Base-by-base conservation (phyloP, 2,113 vertebrate genomes). In the Cebidichthys violaceus region DNA sequence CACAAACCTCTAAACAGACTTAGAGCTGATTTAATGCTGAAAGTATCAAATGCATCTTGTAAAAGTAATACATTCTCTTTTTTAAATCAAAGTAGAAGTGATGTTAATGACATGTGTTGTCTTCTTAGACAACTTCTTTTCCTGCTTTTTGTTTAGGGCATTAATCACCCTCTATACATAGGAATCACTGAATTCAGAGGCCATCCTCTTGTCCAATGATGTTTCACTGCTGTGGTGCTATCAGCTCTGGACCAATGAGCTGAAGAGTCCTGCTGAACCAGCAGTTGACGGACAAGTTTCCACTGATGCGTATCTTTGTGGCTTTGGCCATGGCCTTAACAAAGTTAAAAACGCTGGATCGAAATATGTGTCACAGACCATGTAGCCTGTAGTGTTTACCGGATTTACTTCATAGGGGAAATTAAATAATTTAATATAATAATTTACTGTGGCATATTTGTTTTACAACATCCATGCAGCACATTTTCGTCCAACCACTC, bases 151-250 rank as follows among this genome's bases (percentile, higher is more conserved):
- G 29, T 54, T 7, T 70, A 6, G 79, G 71, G 76, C 80, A 79
- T 14, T 72, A 71, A 71, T 75, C 18, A 62, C 29, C 67, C 45
- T 11, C 66, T 27, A 71, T 79, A 79, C 1, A 0, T 2, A 8
- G 3, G 39, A 37, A 50, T 59, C 33, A 59, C 31, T 52, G 17
- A 39, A 33, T 33, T 61, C 39, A 86, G 39, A 55, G 15, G 33
- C n/a, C 18, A 69, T 52, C n/a, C 10, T 43, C 27, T 45, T 35
- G 22, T 66, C 75, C 84, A 86, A 67, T 88, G 39, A 33, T 37
- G 22, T 71, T 76, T 35, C 39, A 24, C 37, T 4, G 1, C 20
- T 84, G 78, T 84, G 86, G 78, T 27, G 78, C 86, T 75, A 88
- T 82, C 65, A 78, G 65, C 29, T 67, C 52, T 75, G 45, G 20